Conservation (phyloP, 2,113 vertebrate species). For the Phrynocephalus versicolor region DNA sequence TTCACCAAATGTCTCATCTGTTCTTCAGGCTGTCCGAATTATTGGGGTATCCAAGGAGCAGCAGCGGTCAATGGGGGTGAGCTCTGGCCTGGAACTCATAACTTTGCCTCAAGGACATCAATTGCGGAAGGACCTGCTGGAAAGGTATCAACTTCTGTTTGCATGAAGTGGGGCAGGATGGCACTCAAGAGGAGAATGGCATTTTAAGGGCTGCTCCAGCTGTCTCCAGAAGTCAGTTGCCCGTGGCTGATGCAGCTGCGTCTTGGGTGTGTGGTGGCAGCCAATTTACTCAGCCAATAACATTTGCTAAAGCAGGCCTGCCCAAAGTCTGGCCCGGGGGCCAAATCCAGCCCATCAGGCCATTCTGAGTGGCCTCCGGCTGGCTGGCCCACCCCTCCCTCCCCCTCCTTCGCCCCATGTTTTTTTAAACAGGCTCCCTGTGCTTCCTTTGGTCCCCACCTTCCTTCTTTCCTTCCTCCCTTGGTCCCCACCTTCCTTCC, state of each 20-base stretch:
- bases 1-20: background rate
- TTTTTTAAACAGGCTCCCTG: too few relatives aligned
- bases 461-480: too few relatives aligned
- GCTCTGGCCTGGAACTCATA: constrained; percentile 87
- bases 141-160: constrained; percentile 74
- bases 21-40: constrained; percentile 78
- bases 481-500: too few relatives aligned
- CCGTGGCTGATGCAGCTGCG: background rate
- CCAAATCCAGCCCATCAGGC: too few relatives aligned
- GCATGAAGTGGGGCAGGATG: background rate
- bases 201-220: background rate
- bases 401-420: too few relatives aligned
- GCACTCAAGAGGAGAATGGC: background rate
- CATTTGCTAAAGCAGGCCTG: background rate
- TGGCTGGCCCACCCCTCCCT: too few relatives aligned
- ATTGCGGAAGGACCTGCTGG: constrained; percentile 83
- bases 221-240: background rate
- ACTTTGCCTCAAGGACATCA: constrained; percentile 84
- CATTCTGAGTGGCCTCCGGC: too few relatives aligned
- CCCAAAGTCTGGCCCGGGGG: too few relatives aligned
- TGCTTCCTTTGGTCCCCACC: too few relatives aligned
- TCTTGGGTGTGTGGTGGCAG: background rate
- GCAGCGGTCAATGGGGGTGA: constrained; percentile 81
- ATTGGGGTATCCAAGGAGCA: constrained; percentile 79
- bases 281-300: background rate